Conservation (phyloP, 1,140 invertebrate genomes). For the Brachystomella parvula region DNA sequence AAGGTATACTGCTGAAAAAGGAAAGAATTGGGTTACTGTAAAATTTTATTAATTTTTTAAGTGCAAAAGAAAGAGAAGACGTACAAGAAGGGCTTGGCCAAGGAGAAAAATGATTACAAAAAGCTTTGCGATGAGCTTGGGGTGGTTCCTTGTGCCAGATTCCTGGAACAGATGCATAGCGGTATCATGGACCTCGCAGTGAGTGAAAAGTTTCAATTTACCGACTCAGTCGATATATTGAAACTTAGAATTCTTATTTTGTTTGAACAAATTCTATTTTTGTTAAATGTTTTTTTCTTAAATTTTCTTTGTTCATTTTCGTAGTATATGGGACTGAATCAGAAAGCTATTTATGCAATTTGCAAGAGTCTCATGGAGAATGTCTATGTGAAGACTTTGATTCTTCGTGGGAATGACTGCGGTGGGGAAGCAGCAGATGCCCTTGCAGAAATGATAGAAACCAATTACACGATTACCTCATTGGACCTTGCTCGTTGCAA, state of each 20-base stretch:
- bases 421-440: neutral
- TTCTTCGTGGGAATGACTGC: neutral
- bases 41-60: no score
- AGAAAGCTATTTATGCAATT: neutral
- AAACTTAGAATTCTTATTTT: no score
- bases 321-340: neutral
- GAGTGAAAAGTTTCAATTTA: neutral
- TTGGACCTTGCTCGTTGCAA: neutral
- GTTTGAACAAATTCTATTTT: no score
- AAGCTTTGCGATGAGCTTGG: constrained; percentile 10
- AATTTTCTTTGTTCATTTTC: neutral
- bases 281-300: neutral
- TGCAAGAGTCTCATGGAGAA: neutral
- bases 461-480: neutral
- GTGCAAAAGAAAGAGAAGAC: neutral
- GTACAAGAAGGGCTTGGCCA: neutral
- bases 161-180: neutral
- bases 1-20: neutral
- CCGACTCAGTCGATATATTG: no score
- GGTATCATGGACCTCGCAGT: constrained; percentile 1
- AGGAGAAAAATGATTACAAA: neutral
- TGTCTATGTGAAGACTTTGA: neutral
- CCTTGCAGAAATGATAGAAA: constrained; percentile 3
- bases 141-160: neutral
- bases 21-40: no score